Conservation (phyloP, 2,113 vertebrate genomes). For the Apteryx mantelli region DNA sequence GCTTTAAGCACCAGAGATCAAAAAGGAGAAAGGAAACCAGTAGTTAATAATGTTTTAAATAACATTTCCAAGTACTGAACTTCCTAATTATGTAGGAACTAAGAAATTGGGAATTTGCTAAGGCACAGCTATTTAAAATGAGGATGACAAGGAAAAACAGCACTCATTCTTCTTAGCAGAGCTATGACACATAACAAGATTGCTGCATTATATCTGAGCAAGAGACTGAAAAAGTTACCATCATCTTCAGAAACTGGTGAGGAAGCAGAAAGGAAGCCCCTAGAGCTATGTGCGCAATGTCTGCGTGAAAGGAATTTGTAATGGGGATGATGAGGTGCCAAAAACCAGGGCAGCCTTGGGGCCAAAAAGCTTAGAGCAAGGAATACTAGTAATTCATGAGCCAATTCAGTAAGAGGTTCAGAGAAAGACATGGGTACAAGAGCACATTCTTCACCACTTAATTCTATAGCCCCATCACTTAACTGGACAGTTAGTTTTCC, state of each 20-base stretch:
- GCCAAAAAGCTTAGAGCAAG: not conserved
- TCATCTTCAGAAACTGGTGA: constrained; percentile 39
- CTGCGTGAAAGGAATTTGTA: not conserved
- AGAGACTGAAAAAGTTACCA: not conserved
- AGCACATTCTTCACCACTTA: not conserved
- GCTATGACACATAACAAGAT: not conserved
- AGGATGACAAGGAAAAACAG: not conserved
- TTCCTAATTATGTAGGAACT: not conserved
- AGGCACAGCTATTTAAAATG: not conserved
- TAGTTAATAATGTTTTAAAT: not conserved
- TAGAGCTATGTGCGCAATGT: not conserved
- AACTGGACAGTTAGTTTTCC: not conserved
- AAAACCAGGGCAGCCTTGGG: not conserved
- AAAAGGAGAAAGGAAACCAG: not conserved
- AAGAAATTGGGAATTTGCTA: not conserved
- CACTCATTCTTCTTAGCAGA: not conserved
- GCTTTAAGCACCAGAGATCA: not conserved
- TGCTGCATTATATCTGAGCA: not conserved
- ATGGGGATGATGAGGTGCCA: not conserved
- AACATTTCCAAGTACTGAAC: not conserved
- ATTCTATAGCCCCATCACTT: not conserved
- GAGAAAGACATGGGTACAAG: not conserved
- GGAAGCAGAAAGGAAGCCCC: constrained; percentile 49
- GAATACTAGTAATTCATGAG: not conserved
- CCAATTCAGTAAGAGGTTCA: not conserved